Conservation (phyloP, 2,113 vertebrate genomes). For the Philantomba maxwellii region DNA sequence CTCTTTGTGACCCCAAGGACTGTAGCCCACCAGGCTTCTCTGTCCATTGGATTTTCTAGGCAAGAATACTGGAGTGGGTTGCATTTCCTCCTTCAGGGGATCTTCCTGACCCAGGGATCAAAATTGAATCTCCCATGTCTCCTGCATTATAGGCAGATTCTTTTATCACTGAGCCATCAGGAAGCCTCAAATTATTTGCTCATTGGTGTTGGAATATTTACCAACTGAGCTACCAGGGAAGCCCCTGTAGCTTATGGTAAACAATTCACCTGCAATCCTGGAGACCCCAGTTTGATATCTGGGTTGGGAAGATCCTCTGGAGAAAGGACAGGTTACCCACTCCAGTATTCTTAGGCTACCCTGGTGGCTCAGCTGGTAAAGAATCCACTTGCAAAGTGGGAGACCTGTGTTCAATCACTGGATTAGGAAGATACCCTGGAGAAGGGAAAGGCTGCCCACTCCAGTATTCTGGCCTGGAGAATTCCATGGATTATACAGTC, state of each 20-base stretch:
- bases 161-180: not conserved
- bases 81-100: not conserved
- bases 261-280: not conserved
- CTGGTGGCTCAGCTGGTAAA: not conserved
- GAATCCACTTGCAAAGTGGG: not conserved
- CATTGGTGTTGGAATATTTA: too few species aligned
- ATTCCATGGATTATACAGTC: not conserved
- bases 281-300: not conserved
- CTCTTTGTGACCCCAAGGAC: not conserved
- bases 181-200: not conserved
- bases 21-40: not conserved
- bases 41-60: not conserved
- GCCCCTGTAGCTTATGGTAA: too few species aligned
- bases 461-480: not conserved
- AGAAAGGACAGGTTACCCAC: not conserved
- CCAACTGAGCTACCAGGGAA: too few species aligned
- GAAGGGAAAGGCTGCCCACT: not conserved
- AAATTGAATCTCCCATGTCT: not conserved
- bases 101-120: not conserved
- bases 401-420: not conserved
- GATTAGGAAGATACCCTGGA: not conserved
- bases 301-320: not conserved
- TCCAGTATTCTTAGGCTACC: not conserved
- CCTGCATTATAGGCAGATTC: not conserved
- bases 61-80: not conserved